phyloP scores from a whole-genome alignment of 1,140 invertebrate species.

The Orussus abietinus region DNA sequence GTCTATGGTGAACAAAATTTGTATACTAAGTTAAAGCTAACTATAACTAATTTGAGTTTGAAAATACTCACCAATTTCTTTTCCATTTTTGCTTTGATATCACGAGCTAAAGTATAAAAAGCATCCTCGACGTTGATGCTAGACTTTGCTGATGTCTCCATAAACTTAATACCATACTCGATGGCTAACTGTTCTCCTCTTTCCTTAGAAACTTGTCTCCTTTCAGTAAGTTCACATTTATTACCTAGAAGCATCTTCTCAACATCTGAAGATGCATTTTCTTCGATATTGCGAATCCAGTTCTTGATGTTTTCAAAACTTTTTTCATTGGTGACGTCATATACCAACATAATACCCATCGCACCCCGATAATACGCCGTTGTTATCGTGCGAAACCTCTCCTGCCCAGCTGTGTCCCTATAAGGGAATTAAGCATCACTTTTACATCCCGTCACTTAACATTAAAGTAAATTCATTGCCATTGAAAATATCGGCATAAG shows the following conservation, averaged over 20 bases:
- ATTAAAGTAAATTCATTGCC: no score
- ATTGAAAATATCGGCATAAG: no score
- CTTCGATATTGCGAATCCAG: slow-evolving; percentile 98
- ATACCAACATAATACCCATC: slow-evolving; percentile 99
- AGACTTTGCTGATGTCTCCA: slow-evolving; percentile 89
- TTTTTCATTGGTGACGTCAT: slow-evolving; percentile 97
- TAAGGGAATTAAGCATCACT: slow-evolving; percentile 20
- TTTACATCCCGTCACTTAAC: no score
- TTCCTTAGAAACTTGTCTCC: slow-evolving; percentile 77
- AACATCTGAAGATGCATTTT: slow-evolving; percentile 90
- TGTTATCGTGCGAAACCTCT: slow-evolving; percentile 96
- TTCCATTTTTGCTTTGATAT: slow-evolving; percentile 94
- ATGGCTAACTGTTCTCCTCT: slow-evolving; percentile 69
- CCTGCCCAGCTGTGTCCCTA: slow-evolving; percentile 95
- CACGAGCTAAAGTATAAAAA: slow-evolving; percentile 88
- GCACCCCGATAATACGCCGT: slow-evolving; percentile 97
- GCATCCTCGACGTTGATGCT: slow-evolving; percentile 89
- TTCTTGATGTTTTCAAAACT: slow-evolving; percentile 99
- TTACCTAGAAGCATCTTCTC: slow-evolving; percentile 95
- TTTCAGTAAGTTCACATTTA: slow-evolving; percentile 90
- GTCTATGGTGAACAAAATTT: no score
- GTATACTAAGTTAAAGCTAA: no score
- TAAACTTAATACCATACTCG: slow-evolving; percentile 91
- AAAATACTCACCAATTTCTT: slow-evolving; percentile 80
- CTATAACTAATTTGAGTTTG: no score